These are phyloP conservation scores for Cacoxenus indagator DNA, from an alignment of 2,888 invertebrate species.

Conservation along the genomic window DNA sequence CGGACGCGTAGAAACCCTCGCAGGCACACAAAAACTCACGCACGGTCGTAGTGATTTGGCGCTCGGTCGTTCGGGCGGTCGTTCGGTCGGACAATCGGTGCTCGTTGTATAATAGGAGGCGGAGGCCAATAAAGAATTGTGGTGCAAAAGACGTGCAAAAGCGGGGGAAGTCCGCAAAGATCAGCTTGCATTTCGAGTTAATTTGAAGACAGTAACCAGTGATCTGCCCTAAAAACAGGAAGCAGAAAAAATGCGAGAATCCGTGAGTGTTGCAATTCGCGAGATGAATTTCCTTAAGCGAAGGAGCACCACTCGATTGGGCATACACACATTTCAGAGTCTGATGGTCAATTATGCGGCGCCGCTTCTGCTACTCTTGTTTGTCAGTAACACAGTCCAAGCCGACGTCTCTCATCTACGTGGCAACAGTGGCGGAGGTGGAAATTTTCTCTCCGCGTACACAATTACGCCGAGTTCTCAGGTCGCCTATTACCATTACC, in stretches of 20 bases:
- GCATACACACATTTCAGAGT: constrained; percentile 20
- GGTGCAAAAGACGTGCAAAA: no score
- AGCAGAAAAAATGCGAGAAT: constrained; percentile 16
- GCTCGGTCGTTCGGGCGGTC: no score
- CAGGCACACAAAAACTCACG: background rate
- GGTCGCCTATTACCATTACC: constrained; percentile 57
- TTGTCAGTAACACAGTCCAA: constrained; percentile 9
- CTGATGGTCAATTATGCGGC: no score
- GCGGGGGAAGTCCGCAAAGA: background rate
- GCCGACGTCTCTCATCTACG: constrained; percentile 51
- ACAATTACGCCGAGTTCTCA: constrained; percentile 41
- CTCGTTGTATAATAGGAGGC: no score
- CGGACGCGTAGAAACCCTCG: background rate
- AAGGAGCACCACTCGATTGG: background rate
- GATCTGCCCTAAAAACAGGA: no score
- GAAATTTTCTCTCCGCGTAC: constrained; percentile 48
- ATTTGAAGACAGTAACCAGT: no score
- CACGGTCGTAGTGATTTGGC: background rate
- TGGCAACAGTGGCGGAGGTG: constrained; percentile 8
- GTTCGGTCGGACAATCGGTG: no score
- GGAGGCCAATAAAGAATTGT: no score
- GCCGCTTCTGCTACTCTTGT: constrained; percentile 38
- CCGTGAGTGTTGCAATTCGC: background rate
- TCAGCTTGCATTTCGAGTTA: background rate
- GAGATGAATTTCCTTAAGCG: background rate